Conservation (phyloP, 2,888 invertebrate species). For the Cryptocheilus praepositus region DNA sequence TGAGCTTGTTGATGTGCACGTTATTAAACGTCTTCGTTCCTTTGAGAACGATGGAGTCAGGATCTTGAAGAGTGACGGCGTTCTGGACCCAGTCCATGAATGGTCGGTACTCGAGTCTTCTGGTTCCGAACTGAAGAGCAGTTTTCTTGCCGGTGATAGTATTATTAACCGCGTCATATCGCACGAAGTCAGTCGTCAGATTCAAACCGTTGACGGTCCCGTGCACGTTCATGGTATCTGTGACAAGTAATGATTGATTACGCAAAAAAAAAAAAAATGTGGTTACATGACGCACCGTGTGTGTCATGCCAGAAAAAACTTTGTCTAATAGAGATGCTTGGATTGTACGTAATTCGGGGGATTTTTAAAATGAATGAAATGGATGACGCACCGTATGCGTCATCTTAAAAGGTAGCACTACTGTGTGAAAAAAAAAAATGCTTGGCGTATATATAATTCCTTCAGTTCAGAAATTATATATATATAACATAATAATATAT, state of each 20-base stretch:
- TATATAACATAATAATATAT: no score
- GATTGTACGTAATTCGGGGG: no score
- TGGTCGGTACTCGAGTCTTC: constrained; percentile 74
- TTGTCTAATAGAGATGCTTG: no score
- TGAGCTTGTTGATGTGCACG: constrained; percentile 67
- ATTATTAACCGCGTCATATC: constrained; percentile 71
- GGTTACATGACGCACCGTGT: no score
- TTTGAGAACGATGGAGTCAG: constrained; percentile 71
- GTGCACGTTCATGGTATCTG: constrained; percentile 58
- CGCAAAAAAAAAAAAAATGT: no score
- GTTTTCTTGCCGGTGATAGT: constrained; percentile 74
- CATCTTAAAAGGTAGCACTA: no score
- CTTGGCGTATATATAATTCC: no score
- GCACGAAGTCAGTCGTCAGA: constrained; percentile 76
- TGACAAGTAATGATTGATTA: constrained; percentile 9
- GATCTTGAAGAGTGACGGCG: constrained; percentile 66
- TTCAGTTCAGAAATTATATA: no score
- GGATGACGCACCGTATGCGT: no score
- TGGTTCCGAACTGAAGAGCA: constrained; percentile 69
- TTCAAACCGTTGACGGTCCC: constrained; percentile 76
- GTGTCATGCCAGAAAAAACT: no score
- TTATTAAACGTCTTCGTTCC: constrained; percentile 75
- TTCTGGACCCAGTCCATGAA: constrained; percentile 75
- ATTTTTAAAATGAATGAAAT: no score
- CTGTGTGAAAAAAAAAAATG: no score